Base-by-base conservation (phyloP, 2,888 invertebrate genomes). In the Lepidocyrtinus sp. region DNA sequence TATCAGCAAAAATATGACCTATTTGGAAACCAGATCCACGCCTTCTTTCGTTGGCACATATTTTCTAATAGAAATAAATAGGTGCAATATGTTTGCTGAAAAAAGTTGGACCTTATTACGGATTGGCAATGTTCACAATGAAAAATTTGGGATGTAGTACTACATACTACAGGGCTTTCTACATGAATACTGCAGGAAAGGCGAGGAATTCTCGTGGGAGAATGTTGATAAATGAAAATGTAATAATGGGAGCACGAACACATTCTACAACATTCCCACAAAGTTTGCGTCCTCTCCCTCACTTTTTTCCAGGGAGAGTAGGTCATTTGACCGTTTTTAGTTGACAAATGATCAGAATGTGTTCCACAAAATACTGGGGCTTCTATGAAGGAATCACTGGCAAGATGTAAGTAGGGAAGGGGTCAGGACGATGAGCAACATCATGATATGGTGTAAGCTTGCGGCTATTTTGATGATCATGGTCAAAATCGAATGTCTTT, bases 171-270 rank as follows among this genome's bases (percentile, higher is more conserved):
- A 36, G 3, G 55, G 55, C 55, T 59, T 21, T n/a, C 7, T 59
- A 5, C 22, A 59, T 59, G 59, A 59, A 21, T 59, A 50, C 15
- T 1, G n/a, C 12, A 59, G 59, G 12, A 59, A 59, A 59, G 45
- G 36, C 61, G 36, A 72, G 63, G 17, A 46, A 62, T 72, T 46
- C 72, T 72, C 72, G 15, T 24, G 63, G 72, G 72, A 72, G 62
- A 61, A 63, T 70, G 72, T 64, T 72, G 63, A 64, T 71, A 61
- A 71, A 61, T 62, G 61, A 62, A 59, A 62, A 71, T 71, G 61
- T 71, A 71, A 71, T 71, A 55, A 70, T 70, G 59, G 24, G n/a
- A 63, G 26, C 25, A 67, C 21, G 67, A 15, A 59, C 59, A 55
- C 55, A 55, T 55, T n/a, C 55, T 55, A 55, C 55, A 59, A 21